Evolutionary conservation across 2,797 vertebrate genomes (phyloP).

Genomic region (Sebastes trivittatus): DNA sequence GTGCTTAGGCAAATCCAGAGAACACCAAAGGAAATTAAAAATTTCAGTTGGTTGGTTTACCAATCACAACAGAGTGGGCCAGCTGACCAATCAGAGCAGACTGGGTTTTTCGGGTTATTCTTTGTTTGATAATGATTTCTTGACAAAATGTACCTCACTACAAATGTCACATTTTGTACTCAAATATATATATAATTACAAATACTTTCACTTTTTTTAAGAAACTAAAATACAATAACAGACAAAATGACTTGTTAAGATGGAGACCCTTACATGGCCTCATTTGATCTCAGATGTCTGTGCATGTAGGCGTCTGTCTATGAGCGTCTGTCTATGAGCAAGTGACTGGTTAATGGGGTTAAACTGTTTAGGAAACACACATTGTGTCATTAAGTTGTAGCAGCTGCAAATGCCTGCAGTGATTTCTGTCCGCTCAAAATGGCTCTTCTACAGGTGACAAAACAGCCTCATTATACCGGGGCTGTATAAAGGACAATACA

Average conservation of each 20-base stretch:
- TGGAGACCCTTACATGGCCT: neutral
- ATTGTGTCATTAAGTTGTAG: conserved; percentile 51
- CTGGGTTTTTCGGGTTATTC: neutral
- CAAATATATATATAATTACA: neutral
- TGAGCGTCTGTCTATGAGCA: neutral
- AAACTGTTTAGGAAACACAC: conserved; percentile 65
- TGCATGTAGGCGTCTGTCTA: neutral
- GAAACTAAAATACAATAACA: neutral
- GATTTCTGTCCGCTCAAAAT: conserved; percentile 51
- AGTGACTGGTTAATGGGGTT: conserved; percentile 28
- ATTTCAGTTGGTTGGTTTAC: too few relatives aligned
- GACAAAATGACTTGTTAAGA: neutral
- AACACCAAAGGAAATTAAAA: too few relatives aligned
- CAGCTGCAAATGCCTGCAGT: conserved; percentile 55
- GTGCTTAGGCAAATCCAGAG: too few relatives aligned
- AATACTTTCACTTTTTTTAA: neutral
- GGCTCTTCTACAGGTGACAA: conserved; percentile 55
- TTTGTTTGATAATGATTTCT: neutral
- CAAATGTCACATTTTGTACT: neutral
- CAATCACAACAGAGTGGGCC: too few relatives aligned
- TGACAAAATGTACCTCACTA: neutral
- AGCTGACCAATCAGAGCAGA: too few relatives aligned
- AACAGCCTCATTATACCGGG: conserved; percentile 54
- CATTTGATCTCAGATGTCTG: neutral
- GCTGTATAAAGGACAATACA: conserved; percentile 62